A percentile compares a stretch with the other conserved stretches of the same genome.
Evolutionary conservation across 1,140 invertebrate genomes (phyloP).

Genomic region (Drosophila micromelanica): DNA sequence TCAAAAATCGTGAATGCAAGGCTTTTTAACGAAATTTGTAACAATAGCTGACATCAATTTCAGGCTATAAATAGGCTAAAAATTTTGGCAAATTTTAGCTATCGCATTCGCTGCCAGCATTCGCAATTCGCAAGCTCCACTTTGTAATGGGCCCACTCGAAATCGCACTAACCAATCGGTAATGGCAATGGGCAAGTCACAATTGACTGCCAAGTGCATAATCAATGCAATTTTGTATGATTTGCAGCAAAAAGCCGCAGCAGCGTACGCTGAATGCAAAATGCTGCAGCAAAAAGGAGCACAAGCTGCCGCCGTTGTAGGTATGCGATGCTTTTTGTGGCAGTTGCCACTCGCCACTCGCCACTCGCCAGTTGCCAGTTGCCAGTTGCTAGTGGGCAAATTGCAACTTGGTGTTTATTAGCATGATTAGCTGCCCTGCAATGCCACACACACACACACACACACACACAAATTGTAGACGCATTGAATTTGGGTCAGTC

Average conservation of each 20-base stretch:
- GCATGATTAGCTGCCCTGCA: slow-evolving; percentile 73
- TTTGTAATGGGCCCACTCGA: slow-evolving; percentile 56
- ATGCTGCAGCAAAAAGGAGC: slow-evolving; percentile 29
- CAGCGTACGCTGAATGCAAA: slow-evolving; percentile 49
- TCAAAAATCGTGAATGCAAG: too few species aligned
- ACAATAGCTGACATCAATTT: too few species aligned
- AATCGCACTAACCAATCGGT: slow-evolving; percentile 55
- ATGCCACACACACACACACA: slow-evolving; percentile 39
- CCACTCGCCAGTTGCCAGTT: slow-evolving; percentile 14
- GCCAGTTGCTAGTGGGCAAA: slow-evolving; percentile 33
- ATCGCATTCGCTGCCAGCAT: background rate
- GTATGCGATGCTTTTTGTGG: slow-evolving; percentile 68
- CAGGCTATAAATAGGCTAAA: too few species aligned
- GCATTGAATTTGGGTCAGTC: slow-evolving; percentile 41
- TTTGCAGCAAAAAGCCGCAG: slow-evolving; percentile 31
- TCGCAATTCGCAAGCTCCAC: slow-evolving; percentile 10
- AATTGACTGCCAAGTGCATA: slow-evolving; percentile 79
- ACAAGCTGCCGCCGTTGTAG: slow-evolving; percentile 41
- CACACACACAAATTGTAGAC: slow-evolving; percentile 36
- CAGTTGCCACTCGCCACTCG: slow-evolving; percentile 30
- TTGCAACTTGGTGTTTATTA: slow-evolving; percentile 75
- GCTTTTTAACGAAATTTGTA: too few species aligned
- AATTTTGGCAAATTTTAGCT: background rate
- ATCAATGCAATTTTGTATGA: slow-evolving; percentile 78
- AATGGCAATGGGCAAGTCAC: slow-evolving; percentile 51